Evolutionary conservation across 1,140 invertebrate genomes (phyloP).

Genomic region (Spodoptera frugiperda): DNA sequence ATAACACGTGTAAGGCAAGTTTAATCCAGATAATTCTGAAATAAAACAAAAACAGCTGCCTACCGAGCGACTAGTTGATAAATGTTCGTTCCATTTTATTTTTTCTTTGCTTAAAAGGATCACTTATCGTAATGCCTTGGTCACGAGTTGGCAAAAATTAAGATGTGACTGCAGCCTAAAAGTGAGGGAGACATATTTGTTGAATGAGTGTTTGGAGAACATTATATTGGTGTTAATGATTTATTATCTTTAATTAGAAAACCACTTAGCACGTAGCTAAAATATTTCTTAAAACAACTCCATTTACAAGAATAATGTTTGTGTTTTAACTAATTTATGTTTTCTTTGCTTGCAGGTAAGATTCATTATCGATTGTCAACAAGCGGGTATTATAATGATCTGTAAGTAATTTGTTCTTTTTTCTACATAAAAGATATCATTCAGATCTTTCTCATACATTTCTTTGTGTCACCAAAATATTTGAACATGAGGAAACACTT

Average conservation of each 20-base stretch:
- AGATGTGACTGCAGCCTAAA: constrained; percentile 20
- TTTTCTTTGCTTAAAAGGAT: constrained; percentile 33
- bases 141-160: constrained; percentile 41
- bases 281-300: too few species aligned
- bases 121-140: constrained; percentile 41
- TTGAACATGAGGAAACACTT: constrained; percentile 6
- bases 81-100: constrained; percentile 35
- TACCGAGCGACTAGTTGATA: constrained; percentile 42
- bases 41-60: constrained; percentile 22
- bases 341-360: constrained; percentile 17
- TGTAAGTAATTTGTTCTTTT: not conserved
- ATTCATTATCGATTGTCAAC: not conserved
- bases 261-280: too few species aligned
- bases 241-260: not conserved
- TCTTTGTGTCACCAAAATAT: constrained; percentile 6
- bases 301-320: not conserved
- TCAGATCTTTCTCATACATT: not conserved
- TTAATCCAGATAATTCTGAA: constrained; percentile 34
- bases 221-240: not conserved
- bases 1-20: constrained; percentile 21
- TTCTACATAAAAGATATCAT: not conserved
- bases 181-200: constrained; percentile 35
- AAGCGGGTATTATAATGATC: not conserved
- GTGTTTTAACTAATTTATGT: not conserved
- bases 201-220: constrained; percentile 1